Conservation (phyloP, 2,797 vertebrate species). For the Champsocephalus gunnari region DNA sequence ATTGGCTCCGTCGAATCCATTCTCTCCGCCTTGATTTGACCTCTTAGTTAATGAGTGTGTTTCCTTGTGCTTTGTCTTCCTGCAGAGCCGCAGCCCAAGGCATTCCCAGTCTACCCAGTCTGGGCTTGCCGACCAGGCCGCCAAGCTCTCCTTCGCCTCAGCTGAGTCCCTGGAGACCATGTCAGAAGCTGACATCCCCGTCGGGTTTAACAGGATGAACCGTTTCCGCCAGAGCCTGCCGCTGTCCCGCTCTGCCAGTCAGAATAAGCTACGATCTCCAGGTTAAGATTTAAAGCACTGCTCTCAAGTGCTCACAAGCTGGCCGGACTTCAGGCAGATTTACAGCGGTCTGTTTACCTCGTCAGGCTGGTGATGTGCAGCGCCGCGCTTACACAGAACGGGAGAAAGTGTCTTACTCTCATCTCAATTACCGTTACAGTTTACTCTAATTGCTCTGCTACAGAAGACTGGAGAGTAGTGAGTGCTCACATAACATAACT, state of each 20-base stretch:
- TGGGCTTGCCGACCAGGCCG: conserved; percentile 95
- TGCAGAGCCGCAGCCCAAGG: conserved; percentile 94
- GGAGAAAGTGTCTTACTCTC: conserved; percentile 10
- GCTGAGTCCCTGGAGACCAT: conserved; percentile 98
- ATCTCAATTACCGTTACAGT: conserved; percentile 7
- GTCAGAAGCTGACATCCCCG: conserved; percentile 96
- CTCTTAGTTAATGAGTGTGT: conserved; percentile 46
- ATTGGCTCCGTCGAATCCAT: conserved; percentile 62
- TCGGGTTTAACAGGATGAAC: conserved; percentile 98
- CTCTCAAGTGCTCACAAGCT: conserved; percentile 6
- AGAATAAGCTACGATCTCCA: conserved; percentile 97
- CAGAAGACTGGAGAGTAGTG: conserved; percentile 3
- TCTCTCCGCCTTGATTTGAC: conserved; percentile 56
- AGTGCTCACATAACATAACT: not conserved
- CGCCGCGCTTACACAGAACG: not conserved
- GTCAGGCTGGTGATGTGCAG: conserved; percentile 13
- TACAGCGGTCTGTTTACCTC: conserved; percentile 35
- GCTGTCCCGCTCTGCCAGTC: conserved; percentile 95
- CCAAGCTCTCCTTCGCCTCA: conserved; percentile 97
- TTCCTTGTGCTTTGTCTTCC: conserved; percentile 38
- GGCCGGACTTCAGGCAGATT: conserved; percentile 33
- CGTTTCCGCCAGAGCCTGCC: conserved; percentile 97
- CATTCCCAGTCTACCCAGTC: conserved; percentile 97
- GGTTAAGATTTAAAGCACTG: conserved; percentile 81
- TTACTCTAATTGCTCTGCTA: conserved; percentile 11